Evolutionary conservation across 2,113 vertebrate genomes (phyloP).

Genomic region (rat (Rattus norvegicus)): DNA sequence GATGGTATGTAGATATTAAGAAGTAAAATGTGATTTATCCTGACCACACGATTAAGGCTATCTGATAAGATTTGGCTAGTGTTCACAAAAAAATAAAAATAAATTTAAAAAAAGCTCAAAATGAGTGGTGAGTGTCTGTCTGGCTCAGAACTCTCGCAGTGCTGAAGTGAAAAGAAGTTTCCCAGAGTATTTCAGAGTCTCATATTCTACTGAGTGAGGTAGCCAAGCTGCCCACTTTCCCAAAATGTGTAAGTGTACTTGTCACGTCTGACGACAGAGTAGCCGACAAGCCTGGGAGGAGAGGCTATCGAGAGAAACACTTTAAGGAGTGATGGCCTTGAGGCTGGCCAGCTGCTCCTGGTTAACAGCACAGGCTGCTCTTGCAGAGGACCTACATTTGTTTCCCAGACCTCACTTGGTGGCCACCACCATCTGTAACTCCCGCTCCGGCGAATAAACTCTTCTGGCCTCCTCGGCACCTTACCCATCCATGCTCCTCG

Average conservation of each 20-base stretch:
- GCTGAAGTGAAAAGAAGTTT: neutral
- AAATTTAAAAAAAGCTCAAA: neutral
- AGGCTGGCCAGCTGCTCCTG: neutral
- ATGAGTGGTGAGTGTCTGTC: neutral
- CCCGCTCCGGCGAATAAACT: neutral
- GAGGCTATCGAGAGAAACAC: too few relatives aligned
- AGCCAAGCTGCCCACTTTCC: neutral
- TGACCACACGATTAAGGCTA: too few relatives aligned
- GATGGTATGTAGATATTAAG: neutral
- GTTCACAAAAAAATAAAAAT: neutral
- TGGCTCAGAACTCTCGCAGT: neutral
- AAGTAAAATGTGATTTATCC: neutral
- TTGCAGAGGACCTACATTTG: neutral
- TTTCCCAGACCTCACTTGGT: neutral
- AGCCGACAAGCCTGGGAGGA: neutral
- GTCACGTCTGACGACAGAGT: neutral
- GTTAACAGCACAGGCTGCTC: neutral
- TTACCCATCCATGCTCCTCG: neutral
- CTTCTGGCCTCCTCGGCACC: neutral
- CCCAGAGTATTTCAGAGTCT: neutral
- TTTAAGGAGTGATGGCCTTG: neutral
- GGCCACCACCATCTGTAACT: neutral
- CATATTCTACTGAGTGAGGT: neutral
- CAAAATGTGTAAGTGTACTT: neutral
- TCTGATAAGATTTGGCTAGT: neutral